Evolutionary conservation across 92 coral and sea anemone genomes (phyloP).

Genomic region (Palythoa caribaeorum): DNA sequence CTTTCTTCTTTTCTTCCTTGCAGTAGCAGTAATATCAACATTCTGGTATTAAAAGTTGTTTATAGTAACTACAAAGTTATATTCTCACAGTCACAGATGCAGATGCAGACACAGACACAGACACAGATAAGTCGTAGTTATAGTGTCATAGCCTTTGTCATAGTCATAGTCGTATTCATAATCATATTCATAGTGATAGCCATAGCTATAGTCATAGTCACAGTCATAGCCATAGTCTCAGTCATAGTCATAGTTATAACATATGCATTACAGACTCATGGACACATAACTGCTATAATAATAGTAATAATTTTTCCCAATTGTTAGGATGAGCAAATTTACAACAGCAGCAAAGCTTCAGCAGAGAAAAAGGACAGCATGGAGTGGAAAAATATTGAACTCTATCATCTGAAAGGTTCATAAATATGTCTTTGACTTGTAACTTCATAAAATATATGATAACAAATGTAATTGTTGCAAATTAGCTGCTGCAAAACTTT

Average conservation of each 20-base stretch:
- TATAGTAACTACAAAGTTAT: no score
- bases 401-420: slow-evolving; percentile 30
- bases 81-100: no score
- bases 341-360: slow-evolving; percentile 22
- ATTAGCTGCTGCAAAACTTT: background rate
- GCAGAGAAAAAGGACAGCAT: background rate
- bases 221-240: background rate
- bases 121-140: no score
- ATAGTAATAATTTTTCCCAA: no score
- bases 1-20: no score
- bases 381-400: slow-evolving; percentile 23
- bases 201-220: no score
- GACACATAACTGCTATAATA: background rate
- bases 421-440: background rate
- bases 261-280: background rate
- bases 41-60: no score
- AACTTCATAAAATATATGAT: background rate
- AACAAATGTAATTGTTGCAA: background rate
- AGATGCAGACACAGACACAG: no score
- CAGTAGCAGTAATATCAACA: no score
- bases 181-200: no score
- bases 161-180: no score
- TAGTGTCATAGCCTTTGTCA: no score
- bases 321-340: slow-evolving; percentile 24
- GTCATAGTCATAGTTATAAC: background rate